Conservation (phyloP, 1,140 invertebrate genomes). For the Pantala flavescens region DNA sequence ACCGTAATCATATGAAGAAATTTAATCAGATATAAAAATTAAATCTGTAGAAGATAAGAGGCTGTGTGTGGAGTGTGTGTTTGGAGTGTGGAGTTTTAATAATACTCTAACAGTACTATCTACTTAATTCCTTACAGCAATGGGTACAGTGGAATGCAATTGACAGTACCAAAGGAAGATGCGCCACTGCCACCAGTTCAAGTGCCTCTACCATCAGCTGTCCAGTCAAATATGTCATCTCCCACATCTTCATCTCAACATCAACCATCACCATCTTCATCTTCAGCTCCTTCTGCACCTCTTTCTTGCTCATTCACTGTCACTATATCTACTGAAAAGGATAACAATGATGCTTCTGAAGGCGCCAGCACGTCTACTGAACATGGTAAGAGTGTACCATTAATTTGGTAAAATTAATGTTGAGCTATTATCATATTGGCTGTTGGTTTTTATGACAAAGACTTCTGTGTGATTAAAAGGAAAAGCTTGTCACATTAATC, state of each 20-base stretch:
- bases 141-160: constrained; percentile 33
- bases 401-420: too few relatives aligned
- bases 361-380: not conserved
- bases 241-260: not conserved
- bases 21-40: too few relatives aligned
- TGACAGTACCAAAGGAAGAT: constrained; percentile 41
- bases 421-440: too few relatives aligned
- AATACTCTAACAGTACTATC: too few relatives aligned
- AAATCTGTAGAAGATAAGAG: too few relatives aligned
- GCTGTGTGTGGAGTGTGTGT: too few relatives aligned
- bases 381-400: not conserved
- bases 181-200: constrained; percentile 32
- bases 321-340: constrained; percentile 28
- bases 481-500: too few relatives aligned
- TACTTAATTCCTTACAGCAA: not conserved
- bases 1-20: too few relatives aligned
- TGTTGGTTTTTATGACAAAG: too few relatives aligned
- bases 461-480: too few relatives aligned
- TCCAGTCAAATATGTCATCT: not conserved
- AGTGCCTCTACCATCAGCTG: not conserved
- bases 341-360: not conserved
- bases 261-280: not conserved
- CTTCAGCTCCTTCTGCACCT: constrained; percentile 15
- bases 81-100: too few relatives aligned
- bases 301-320: constrained; percentile 26